Evolutionary conservation across 1,140 invertebrate genomes (phyloP).

Genomic region (Copidosoma floridanum): DNA sequence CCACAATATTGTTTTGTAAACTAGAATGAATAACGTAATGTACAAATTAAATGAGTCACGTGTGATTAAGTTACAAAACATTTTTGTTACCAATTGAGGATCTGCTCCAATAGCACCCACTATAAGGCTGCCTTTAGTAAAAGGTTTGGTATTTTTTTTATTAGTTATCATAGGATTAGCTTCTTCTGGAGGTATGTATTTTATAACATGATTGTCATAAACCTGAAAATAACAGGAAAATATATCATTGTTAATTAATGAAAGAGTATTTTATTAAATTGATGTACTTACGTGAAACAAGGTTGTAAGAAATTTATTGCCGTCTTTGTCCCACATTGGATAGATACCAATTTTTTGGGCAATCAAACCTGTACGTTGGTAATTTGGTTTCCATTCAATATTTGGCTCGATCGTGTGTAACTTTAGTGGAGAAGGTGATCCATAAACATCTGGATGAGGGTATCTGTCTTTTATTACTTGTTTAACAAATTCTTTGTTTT

Average conservation of each 20-base stretch:
- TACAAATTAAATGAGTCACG: background rate
- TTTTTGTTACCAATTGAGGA: constrained; percentile 64
- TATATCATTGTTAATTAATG: background rate
- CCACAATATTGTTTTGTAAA: constrained; percentile 89
- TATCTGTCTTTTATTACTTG: constrained; percentile 72
- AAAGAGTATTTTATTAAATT: background rate
- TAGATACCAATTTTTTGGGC: constrained; percentile 91
- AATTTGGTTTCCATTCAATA: constrained; percentile 63
- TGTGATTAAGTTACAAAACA: background rate
- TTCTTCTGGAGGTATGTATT: constrained; percentile 83
- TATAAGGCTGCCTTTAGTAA: constrained; percentile 69
- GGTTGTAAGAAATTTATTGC: constrained; percentile 74
- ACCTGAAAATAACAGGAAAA: constrained; percentile 68
- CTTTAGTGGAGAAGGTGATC: constrained; percentile 55
- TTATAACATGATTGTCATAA: constrained; percentile 93
- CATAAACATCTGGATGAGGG: constrained; percentile 51
- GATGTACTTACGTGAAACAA: constrained; percentile 73
- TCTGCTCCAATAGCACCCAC: constrained; percentile 88
- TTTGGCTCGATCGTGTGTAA: constrained; percentile 58
- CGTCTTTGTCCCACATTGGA: constrained; percentile 89
- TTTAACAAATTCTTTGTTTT: constrained; percentile 81
- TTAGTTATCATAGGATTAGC: constrained; percentile 61
- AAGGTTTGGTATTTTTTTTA: constrained; percentile 44
- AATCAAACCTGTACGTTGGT: constrained; percentile 79
- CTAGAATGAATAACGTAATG: too few relatives aligned